phyloP scores from a whole-genome alignment of 2,888 invertebrate species.

The Nephrotoma flavescens region DNA sequence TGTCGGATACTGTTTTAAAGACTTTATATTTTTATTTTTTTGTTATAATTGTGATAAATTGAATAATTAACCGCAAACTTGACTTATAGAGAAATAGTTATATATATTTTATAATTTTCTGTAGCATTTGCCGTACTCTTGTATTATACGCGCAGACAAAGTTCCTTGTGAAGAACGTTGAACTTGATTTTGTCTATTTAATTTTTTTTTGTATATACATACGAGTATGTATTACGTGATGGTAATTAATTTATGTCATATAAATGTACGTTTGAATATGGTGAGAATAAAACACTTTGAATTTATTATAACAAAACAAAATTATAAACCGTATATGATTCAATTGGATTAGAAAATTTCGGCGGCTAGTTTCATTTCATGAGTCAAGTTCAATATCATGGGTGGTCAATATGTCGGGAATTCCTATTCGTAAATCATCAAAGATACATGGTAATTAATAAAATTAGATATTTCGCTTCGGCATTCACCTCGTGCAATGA shows the following conservation, averaged over 20 bases:
- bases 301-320: background rate
- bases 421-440: background rate
- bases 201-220: background rate
- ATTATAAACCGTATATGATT: background rate
- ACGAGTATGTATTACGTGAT: background rate
- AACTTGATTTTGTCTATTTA: background rate
- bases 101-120: background rate
- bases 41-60: background rate
- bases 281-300: background rate
- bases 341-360: background rate
- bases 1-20: background rate
- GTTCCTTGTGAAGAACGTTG: background rate
- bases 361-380: background rate
- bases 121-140: background rate
- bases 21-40: background rate
- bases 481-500: background rate
- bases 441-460: background rate
- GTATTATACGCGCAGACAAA: background rate
- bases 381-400: background rate
- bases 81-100: background rate
- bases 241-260: background rate
- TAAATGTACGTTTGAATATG: background rate
- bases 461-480: background rate
- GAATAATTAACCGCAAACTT: background rate
- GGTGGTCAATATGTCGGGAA: background rate